Evolutionary conservation across 2,113 vertebrate genomes (phyloP), one percentile per base, ranked within the genome.

Genomic region (Cettia cetti): DNA sequence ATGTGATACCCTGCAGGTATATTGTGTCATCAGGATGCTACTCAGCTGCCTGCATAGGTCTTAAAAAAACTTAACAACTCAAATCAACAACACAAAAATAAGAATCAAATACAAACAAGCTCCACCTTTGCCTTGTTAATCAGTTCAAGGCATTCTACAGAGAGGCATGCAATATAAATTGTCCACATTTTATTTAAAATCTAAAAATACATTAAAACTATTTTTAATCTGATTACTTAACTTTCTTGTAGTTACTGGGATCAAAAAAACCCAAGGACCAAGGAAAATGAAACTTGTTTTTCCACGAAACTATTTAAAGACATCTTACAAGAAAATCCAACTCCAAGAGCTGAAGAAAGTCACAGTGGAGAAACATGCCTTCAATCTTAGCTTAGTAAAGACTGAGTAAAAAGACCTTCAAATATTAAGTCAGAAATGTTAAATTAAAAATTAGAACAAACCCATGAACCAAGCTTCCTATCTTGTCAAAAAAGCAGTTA

Each of bases 371-470:
- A 82, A 86, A 66, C 12, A 60, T 1, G 4, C 18, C 23, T 57
- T 52, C 31, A 28, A 4, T 4, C 15, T 83, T 78, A 76, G 88
- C 66, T 49, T 9, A 59, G 9, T 23, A 78, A 24, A 88, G 37
- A 71, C 4, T 50, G 47, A 91, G 13, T 92, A 65, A 89, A 76
- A 86, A 78, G 30, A 70, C 33, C 18, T 65, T 39, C 33, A 59
- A 66, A 26, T 57, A 95, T 28, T 65, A 96, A 92, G 82, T 56
- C 53, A 89, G 87, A 96, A 89, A 81, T 20, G n/a, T 77, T 94
- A 83, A 89, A 92, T 60, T 79, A 88, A 94, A 93, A 94, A 54
- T 50, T 10, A 80, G 72, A 94, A 47, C 39, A 61, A 92, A 79
- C n/a, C 45, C n/a, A 69, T 40, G 14, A 92, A 57, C 71, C 70